These are phyloP conservation scores for Nebria salina DNA, from an alignment of 2,888 invertebrate genomes.

Conservation along the genomic window DNA sequence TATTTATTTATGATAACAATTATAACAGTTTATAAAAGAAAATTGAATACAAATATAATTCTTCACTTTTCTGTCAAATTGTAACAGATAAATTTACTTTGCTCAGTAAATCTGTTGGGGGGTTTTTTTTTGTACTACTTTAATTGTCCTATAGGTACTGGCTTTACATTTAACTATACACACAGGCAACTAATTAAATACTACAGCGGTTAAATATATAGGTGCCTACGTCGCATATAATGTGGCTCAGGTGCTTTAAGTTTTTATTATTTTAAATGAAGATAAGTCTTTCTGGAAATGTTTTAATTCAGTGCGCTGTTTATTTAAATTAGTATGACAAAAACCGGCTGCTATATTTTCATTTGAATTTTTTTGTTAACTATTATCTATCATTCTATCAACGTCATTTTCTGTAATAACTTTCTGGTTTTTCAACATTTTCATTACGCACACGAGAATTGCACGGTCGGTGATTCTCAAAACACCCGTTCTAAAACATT, in stretches of 20 bases:
- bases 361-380: constrained; percentile 17
- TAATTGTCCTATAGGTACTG: neutral
- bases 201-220: neutral
- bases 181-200: neutral
- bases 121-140: neutral
- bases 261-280: constrained; percentile 33
- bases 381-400: neutral
- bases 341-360: constrained; percentile 18
- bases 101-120: neutral
- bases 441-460: too few relatives aligned
- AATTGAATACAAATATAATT: too few relatives aligned
- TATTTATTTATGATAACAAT: too few relatives aligned
- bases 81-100: too few relatives aligned
- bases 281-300: constrained; percentile 20
- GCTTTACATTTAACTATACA: neutral
- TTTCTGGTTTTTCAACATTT: too few relatives aligned
- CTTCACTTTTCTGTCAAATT: too few relatives aligned
- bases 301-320: constrained; percentile 22
- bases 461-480: too few relatives aligned
- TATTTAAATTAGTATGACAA: constrained; percentile 22
- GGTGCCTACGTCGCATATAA: neutral
- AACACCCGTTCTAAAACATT: too few relatives aligned
- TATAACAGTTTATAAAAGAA: too few relatives aligned
- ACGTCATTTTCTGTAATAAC: neutral
- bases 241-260: constrained; percentile 22